Base-by-base conservation (phyloP, 2,797 vertebrate genomes). In the Adrianichthys oophorus region DNA sequence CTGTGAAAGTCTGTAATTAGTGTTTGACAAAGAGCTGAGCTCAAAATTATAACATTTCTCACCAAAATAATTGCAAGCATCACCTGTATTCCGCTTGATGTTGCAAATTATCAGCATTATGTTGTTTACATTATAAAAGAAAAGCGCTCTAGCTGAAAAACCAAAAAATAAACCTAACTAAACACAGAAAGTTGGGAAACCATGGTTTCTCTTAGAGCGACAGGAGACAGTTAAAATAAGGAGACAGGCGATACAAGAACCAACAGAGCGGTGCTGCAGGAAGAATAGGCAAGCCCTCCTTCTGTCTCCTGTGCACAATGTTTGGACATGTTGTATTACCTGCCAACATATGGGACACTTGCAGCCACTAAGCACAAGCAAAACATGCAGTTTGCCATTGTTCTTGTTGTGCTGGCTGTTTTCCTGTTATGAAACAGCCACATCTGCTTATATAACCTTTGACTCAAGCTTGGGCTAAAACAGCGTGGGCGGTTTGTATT, bases 381-480 rank as follows among this genome's bases (percentile, higher is more conserved):
- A 55, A 63, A 19, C 17, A 47, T 46, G 14, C n/a, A 44, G n/a
- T 52, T 48, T 62, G 42, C 4, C 15, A 19, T 49, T 17, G 56
- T 41, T 69, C 45, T 56, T 68, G 43, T 67, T 52, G 32, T 47
- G 10, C 23, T 49, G 37, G 45, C 42, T 70, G 42, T 71, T 62
- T 47, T 49, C 48, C 52, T 61, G 19, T 42, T 44, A 1, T 3
- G 59, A 52, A 74, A 70, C 74, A 48, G 52, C 61, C 61, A 74
- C 68, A 56, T 72, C 44, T 66, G 16, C 41, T 72, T 70, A 65
- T 77, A 43, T 58, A 65, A 71, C 55, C 56, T 48, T 62, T 50
- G 18, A 26, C 48, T 48, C 21, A 7, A 50, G 55, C 51, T 29
- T 54, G 17, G 29, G 53, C 14, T 51, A 29, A 32, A 59, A 64